Percentiles rank a stretch among this genome's conserved stretches.
These are phyloP conservation scores for Odobenus rosmarus DNA, from an alignment of 2,113 vertebrate genomes.

Conservation along the genomic window DNA sequence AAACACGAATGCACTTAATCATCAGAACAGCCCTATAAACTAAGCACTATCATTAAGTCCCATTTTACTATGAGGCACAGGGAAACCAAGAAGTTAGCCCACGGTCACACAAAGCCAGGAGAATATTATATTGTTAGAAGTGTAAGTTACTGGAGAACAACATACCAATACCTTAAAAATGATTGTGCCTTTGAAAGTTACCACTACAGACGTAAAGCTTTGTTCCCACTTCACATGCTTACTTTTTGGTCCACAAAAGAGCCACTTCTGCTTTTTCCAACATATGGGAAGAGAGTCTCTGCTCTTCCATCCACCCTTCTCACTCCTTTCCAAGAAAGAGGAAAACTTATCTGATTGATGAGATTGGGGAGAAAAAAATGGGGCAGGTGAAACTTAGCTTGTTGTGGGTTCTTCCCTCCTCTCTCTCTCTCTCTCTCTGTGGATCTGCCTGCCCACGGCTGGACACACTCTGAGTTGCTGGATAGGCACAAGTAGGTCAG, in stretches of 20 bases:
- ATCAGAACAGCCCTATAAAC: neutral
- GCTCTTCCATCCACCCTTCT: neutral
- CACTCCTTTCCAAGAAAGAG: neutral
- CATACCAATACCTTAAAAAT: neutral
- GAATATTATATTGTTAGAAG: neutral
- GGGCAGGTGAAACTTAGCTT: neutral
- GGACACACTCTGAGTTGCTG: neutral
- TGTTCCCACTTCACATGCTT: neutral
- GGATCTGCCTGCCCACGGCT: neutral
- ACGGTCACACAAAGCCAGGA: neutral
- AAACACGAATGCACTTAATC: neutral
- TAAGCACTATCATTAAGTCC: neutral
- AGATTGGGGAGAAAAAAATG: neutral
- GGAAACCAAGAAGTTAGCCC: neutral
- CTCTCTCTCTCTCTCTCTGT: neutral
- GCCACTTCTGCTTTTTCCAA: neutral
- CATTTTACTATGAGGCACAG: neutral
- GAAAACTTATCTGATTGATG: neutral
- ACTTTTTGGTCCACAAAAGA: neutral
- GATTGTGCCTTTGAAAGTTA: neutral
- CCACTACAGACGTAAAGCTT: neutral
- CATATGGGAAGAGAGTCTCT: neutral
- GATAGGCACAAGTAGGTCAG: neutral
- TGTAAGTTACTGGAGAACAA: neutral
- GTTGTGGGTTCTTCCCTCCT: neutral